A percentile compares a stretch with the other conserved stretches of the same genome.
These are phyloP conservation scores for Lacanobia wlatinum DNA, from an alignment of 2,888 invertebrate species.

Conservation along the genomic window DNA sequence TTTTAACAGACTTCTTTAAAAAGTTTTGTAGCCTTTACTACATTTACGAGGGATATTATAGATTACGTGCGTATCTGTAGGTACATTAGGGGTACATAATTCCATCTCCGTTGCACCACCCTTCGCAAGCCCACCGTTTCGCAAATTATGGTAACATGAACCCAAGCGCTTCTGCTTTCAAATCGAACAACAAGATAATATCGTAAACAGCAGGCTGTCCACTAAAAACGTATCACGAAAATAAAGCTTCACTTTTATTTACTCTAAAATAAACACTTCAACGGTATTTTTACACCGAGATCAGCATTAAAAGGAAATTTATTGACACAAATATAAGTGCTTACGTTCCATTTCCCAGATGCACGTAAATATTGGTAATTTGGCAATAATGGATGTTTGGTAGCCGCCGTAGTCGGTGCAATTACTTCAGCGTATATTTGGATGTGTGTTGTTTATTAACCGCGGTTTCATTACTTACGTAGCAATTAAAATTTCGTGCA, in stretches of 20 bases:
- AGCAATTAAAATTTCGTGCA: slow-evolving; percentile 21
- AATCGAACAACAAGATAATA: slow-evolving; percentile 13
- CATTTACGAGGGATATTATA: too few species aligned
- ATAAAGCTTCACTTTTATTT: slow-evolving; percentile 29
- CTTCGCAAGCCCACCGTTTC: not conserved
- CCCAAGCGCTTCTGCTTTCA: not conserved
- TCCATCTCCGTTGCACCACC: not conserved
- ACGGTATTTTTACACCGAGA: slow-evolving; percentile 29
- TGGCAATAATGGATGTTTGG: slow-evolving; percentile 27
- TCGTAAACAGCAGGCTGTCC: slow-evolving; percentile 7
- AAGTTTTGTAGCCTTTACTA: too few species aligned
- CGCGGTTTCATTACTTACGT: slow-evolving; percentile 18
- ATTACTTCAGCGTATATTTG: slow-evolving; percentile 22
- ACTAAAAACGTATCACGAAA: slow-evolving; percentile 16
- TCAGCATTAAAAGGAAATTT: slow-evolving; percentile 30
- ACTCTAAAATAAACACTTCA: slow-evolving; percentile 12
- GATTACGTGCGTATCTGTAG: too few species aligned
- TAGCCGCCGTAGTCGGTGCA: not conserved
- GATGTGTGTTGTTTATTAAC: slow-evolving; percentile 10
- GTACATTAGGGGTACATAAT: not conserved
- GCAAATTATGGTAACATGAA: slow-evolving; percentile 27
- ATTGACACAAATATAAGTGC: slow-evolving; percentile 15
- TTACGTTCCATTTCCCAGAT: slow-evolving; percentile 26
- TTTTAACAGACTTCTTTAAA: too few species aligned
- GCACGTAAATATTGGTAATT: slow-evolving; percentile 40